phyloP scores from a whole-genome alignment of 1,140 invertebrate genomes.

The Drosophila prosaltans region DNA sequence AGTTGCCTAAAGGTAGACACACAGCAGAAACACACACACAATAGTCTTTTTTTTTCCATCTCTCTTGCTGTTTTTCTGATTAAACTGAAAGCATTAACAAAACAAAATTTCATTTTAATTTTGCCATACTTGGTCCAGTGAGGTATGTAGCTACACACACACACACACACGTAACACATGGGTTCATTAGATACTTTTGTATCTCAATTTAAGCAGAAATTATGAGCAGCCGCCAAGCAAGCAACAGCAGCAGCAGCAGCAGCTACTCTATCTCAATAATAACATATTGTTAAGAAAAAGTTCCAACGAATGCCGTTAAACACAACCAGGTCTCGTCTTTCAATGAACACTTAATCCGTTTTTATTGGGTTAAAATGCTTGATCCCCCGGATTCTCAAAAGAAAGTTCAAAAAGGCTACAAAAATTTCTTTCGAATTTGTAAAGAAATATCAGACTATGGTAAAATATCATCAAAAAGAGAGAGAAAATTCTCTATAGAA shows the following conservation, averaged over 20 bases:
- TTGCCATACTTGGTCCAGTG: constrained; percentile 51
- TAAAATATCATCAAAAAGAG: too few relatives aligned
- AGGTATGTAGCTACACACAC: constrained; percentile 13
- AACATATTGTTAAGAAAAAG: neutral
- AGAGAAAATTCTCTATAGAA: too few relatives aligned
- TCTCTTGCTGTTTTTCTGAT: constrained; percentile 60
- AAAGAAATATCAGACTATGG: too few relatives aligned
- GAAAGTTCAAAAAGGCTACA: neutral
- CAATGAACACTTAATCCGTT: neutral
- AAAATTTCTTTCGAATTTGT: too few relatives aligned
- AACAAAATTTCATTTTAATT: constrained; percentile 62
- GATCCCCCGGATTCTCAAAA: neutral
- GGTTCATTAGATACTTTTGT: constrained; percentile 46
- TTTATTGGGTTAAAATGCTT: neutral
- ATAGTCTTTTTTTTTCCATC: neutral
- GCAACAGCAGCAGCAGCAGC: constrained; percentile 18
- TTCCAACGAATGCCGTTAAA: neutral
- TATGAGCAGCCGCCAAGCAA: constrained; percentile 44
- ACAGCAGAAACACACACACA: constrained; percentile 10
- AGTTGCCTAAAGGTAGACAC: constrained; percentile 47
- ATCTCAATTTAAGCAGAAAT: constrained; percentile 49
- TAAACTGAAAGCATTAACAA: constrained; percentile 74
- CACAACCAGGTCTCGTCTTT: neutral
- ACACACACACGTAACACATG: constrained; percentile 21
- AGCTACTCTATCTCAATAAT: neutral